Base-by-base conservation (phyloP, 2,797 vertebrate genomes). In the Buphagus erythrorhynchus region DNA sequence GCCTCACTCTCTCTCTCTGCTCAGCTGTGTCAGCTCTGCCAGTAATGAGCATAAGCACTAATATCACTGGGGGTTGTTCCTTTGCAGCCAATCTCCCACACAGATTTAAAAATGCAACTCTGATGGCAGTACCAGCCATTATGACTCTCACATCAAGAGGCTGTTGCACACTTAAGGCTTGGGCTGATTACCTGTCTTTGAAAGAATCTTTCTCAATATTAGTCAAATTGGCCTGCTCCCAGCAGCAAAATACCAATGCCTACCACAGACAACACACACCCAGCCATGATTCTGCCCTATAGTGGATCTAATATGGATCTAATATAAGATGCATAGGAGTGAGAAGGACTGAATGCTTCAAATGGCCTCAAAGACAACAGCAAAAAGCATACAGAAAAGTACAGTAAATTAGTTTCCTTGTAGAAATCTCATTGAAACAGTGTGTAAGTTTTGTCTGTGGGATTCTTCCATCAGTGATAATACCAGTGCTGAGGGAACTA, bases 161-260 rank as follows among this genome's bases (percentile, higher is more conserved):
- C 48, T 73, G 71, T 86, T 79, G 69, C 29, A 88, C 74, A 89
- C 48, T 81, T 68, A 73, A 78, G 33, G 71, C 74, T 85, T 26
- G 16, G 71, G 80, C 18, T 96, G 80, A 94, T 93, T 79, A 88
- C 59, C 45, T 80, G n/a, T 54, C 80, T 87, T 90, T 61, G 42
- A 89, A 85, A 93, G 74, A 85, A 63, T 87, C 72, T 86, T 78
- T 76, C 88, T 80, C 81, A 71, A 17, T 36, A 85, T 90, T 94
- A 85, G 94, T 79, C 86, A 84, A 96, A 85, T 31, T 94, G 92
- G 55, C 69, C 20, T 2, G 24, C 79, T 96, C 76, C 79, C 85
- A 90, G 72, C 33, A 90, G 63, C 65, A 63, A 89, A 87, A 65
- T 26, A 86, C 61, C 46, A 79, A 92, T 74, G 74, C 57, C 57